These are phyloP conservation scores for Asteroscopus sphinx DNA, from an alignment of 2,888 invertebrate genomes.

Conservation along the genomic window DNA sequence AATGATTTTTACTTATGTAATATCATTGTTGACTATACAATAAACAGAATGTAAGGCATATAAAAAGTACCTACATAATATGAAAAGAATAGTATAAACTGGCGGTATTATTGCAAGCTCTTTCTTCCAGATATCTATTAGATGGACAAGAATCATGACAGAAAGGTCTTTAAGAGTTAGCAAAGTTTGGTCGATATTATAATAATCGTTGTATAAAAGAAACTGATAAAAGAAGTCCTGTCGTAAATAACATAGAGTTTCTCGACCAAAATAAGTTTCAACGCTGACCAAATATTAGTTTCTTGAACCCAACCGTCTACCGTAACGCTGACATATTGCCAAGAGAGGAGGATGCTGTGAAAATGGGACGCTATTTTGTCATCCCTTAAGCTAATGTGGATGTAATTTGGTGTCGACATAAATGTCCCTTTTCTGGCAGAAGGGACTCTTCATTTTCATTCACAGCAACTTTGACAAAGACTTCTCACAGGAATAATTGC, in stretches of 20 bases:
- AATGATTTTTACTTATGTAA: too few species aligned
- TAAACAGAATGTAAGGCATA: too few species aligned
- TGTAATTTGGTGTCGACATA: slow-evolving; percentile 11
- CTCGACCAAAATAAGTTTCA: slow-evolving; percentile 21
- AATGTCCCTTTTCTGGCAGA: neutral
- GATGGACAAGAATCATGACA: too few species aligned
- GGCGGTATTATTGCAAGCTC: too few species aligned
- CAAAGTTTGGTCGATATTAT: too few species aligned
- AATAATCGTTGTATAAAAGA: slow-evolving; percentile 11
- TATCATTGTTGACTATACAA: too few species aligned
- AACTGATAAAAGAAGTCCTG: slow-evolving; percentile 1
- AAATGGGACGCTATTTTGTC: slow-evolving; percentile 11
- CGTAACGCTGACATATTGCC: slow-evolving; percentile 22
- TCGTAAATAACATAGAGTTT: neutral
- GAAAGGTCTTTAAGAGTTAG: too few species aligned
- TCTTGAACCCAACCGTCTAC: slow-evolving; percentile 22
- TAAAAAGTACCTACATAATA: too few species aligned
- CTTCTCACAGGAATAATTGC: slow-evolving; percentile 5
- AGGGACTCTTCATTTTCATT: neutral
- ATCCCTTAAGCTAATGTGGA: neutral
- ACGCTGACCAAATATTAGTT: slow-evolving; percentile 27
- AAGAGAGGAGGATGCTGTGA: neutral
- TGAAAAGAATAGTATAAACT: too few species aligned
- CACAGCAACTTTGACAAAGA: neutral
- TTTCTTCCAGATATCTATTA: too few species aligned